Conservation (phyloP, 2,888 invertebrate species). For the Idaea biselata region DNA sequence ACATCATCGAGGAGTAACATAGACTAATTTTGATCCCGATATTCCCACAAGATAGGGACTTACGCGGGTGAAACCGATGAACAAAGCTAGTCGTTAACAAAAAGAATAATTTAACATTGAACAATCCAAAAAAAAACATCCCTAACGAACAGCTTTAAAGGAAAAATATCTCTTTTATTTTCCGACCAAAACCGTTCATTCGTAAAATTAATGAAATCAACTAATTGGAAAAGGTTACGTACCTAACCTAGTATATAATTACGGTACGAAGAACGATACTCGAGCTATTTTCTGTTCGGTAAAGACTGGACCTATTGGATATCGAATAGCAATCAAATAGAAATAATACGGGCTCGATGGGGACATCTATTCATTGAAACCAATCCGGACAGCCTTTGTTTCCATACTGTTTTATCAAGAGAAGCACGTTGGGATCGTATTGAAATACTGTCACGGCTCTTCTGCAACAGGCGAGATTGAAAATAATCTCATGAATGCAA, state of each 20-base stretch:
- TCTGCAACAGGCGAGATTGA: not conserved
- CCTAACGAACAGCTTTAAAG: not conserved
- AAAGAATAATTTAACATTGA: not conserved
- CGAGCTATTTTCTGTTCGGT: not conserved
- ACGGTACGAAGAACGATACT: not conserved
- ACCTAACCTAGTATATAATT: not conserved
- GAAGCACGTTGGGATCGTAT: not conserved
- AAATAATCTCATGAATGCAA: not conserved
- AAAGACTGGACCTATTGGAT: not conserved
- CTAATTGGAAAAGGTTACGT: not conserved
- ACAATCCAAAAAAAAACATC: not conserved
- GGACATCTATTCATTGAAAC: not conserved
- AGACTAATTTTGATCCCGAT: too few species aligned
- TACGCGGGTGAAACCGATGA: too few species aligned
- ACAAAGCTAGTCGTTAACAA: not conserved
- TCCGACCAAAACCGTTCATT: not conserved
- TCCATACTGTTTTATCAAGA: not conserved
- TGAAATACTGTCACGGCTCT: not conserved
- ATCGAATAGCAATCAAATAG: conserved; percentile 1
- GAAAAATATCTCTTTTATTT: not conserved
- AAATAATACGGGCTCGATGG: not conserved
- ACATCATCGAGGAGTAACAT: too few species aligned
- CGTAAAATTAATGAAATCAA: not conserved
- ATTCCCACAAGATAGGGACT: too few species aligned
- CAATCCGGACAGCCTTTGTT: not conserved